A percentile compares a stretch with the other conserved stretches of the same genome.
These are phyloP conservation scores for Brenthis daphne DNA, from an alignment of 2,888 invertebrate genomes.

Conservation along the genomic window DNA sequence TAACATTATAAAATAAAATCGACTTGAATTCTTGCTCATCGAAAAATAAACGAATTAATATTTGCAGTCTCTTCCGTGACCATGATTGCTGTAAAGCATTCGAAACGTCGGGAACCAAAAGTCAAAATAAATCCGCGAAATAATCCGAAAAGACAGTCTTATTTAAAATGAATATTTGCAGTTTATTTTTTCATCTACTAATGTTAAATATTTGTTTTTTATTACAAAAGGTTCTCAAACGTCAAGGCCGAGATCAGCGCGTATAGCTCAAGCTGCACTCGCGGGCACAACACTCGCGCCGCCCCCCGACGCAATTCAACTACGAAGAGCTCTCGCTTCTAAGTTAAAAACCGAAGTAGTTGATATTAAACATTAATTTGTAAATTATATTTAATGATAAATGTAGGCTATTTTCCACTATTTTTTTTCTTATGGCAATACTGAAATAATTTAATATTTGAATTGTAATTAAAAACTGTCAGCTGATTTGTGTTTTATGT, in stretches of 20 bases:
- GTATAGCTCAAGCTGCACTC: slow-evolving; percentile 86
- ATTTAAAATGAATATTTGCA: too few relatives aligned
- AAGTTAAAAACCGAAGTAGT: slow-evolving; percentile 94
- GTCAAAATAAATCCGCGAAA: too few relatives aligned
- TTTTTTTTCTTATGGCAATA: slow-evolving; percentile 4
- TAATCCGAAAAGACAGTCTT: too few relatives aligned
- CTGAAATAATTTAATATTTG: too few relatives aligned
- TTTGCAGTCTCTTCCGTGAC: too few relatives aligned
- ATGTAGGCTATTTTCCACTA: background rate
- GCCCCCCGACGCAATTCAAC: slow-evolving; percentile 85
- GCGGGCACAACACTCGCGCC: slow-evolving; percentile 75
- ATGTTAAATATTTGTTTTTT: background rate
- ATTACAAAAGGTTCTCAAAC: slow-evolving; percentile 70
- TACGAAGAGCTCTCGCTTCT: slow-evolving; percentile 91
- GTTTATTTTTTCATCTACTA: background rate
- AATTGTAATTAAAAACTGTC: too few relatives aligned
- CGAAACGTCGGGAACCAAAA: too few relatives aligned
- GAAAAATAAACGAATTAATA: too few relatives aligned
- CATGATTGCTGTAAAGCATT: too few relatives aligned
- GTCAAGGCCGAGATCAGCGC: slow-evolving; percentile 87
- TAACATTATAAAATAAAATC: too few relatives aligned
- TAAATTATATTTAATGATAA: background rate
- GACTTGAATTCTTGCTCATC: too few relatives aligned
- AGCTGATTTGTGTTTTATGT: too few relatives aligned
- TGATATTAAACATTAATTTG: slow-evolving; percentile 59